Conservation (phyloP, 2,888 invertebrate genomes). For the Nasonia oneida region DNA sequence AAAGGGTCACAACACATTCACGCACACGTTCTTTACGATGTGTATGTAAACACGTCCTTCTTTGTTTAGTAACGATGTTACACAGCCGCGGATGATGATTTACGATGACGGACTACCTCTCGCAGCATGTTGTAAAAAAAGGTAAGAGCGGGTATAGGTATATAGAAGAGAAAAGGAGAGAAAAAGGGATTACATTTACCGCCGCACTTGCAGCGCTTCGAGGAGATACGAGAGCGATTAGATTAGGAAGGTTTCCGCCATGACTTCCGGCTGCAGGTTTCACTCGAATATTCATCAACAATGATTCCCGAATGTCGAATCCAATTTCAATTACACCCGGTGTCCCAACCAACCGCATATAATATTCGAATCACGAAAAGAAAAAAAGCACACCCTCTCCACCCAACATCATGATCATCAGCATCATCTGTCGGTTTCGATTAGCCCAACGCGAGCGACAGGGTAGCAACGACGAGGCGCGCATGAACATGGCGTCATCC, state of each 20-base stretch:
- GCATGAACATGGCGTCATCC: slow-evolving; percentile 32
- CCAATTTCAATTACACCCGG: too few species aligned
- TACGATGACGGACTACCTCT: slow-evolving; percentile 9
- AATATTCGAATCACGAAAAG: not conserved
- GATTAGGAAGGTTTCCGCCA: not conserved
- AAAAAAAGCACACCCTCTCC: not conserved
- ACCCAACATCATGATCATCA: not conserved
- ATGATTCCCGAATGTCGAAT: too few species aligned
- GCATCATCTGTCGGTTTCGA: slow-evolving; percentile 19
- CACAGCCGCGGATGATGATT: slow-evolving; percentile 31
- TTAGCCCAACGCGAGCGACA: not conserved
- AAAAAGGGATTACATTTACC: slow-evolving; percentile 53
- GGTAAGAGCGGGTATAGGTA: not conserved
- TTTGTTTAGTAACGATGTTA: slow-evolving; percentile 48
- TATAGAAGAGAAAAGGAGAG: not conserved
- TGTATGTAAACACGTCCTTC: not conserved
- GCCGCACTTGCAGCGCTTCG: slow-evolving; percentile 41
- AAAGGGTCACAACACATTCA: slow-evolving; percentile 48
- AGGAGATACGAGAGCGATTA: not conserved
- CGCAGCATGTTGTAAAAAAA: slow-evolving; percentile 25
- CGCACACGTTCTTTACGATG: slow-evolving; percentile 33
- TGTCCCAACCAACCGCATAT: too few species aligned
- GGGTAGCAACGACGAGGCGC: not conserved
- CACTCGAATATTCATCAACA: not conserved
- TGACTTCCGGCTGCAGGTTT: not conserved